Percentiles rank a stretch among this genome's conserved stretches.
phyloP scores from a whole-genome alignment of 1,140 invertebrate species.

The Papilio polytes region DNA sequence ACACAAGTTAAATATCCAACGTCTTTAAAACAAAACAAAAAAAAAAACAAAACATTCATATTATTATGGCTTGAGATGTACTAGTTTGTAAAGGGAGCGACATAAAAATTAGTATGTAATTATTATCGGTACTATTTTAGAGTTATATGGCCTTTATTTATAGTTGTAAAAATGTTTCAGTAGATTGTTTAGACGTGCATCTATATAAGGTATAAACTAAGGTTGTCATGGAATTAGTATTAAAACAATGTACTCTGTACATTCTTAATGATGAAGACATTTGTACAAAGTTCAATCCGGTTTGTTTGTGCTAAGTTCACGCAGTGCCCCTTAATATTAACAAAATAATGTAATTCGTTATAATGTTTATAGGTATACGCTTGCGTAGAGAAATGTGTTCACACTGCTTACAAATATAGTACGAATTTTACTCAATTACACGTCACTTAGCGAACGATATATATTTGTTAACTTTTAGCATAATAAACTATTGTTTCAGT shows the following conservation, averaged over 20 bases:
- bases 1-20: not conserved
- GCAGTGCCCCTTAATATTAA: slow-evolving; percentile 1
- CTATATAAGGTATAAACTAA: slow-evolving; percentile 28
- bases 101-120: not conserved
- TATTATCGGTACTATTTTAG: slow-evolving; percentile 22
- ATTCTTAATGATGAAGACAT: not conserved
- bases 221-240: slow-evolving; percentile 14
- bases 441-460: not conserved
- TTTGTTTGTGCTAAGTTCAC: not conserved
- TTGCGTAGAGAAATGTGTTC: slow-evolving; percentile 33
- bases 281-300: not conserved
- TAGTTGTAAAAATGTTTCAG: slow-evolving; percentile 30
- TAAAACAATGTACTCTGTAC: not conserved
- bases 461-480: slow-evolving; percentile 31
- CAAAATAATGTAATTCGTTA: not conserved
- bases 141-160: slow-evolving; percentile 13
- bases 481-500: slow-evolving; percentile 6
- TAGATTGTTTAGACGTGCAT: slow-evolving; percentile 25
- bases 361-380: slow-evolving; percentile 2
- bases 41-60: not conserved
- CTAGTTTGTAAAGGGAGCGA: not conserved
- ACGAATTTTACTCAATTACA: slow-evolving; percentile 22
- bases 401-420: slow-evolving; percentile 32
- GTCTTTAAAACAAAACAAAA: not conserved
- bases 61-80: not conserved